Evolutionary conservation across 2,888 invertebrate species (phyloP).

Genomic region (Drosophila mettleri): DNA sequence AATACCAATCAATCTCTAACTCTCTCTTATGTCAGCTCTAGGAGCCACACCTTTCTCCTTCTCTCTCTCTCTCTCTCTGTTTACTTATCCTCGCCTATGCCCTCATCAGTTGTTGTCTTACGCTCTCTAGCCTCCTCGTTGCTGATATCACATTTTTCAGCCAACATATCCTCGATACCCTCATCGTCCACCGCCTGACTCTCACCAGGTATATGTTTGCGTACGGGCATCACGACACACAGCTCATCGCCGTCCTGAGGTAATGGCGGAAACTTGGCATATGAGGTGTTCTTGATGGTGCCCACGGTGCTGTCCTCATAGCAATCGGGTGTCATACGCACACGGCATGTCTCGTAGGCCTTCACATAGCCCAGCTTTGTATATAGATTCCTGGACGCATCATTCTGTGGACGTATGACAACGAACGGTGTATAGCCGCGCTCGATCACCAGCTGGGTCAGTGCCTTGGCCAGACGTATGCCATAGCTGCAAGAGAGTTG

Average conservation of each 20-base stretch:
- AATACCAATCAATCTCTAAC: slow-evolving; percentile 53
- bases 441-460: slow-evolving; percentile 88
- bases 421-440: slow-evolving; percentile 94
- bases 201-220: slow-evolving; percentile 62
- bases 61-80: neutral
- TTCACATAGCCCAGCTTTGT: slow-evolving; percentile 93
- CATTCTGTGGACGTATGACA: slow-evolving; percentile 94
- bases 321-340: slow-evolving; percentile 88
- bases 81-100: slow-evolving; percentile 84
- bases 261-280: slow-evolving; percentile 72
- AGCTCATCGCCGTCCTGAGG: slow-evolving; percentile 57
- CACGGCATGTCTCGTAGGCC: slow-evolving; percentile 92
- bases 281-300: slow-evolving; percentile 70
- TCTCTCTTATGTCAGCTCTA: slow-evolving; percentile 50
- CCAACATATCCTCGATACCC: slow-evolving; percentile 85
- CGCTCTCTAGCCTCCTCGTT: slow-evolving; percentile 82
- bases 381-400: slow-evolving; percentile 93
- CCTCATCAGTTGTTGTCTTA: slow-evolving; percentile 83
- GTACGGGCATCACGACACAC: slow-evolving; percentile 50
- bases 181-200: slow-evolving; percentile 81
- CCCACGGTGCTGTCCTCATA: slow-evolving; percentile 65
- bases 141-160: slow-evolving; percentile 85
- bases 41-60: slow-evolving; percentile 39
- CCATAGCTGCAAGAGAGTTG: slow-evolving; percentile 86
- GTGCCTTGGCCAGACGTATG: slow-evolving; percentile 89